phyloP scores from a whole-genome alignment of 1,140 invertebrate species.

The Papilio aristodemus region DNA sequence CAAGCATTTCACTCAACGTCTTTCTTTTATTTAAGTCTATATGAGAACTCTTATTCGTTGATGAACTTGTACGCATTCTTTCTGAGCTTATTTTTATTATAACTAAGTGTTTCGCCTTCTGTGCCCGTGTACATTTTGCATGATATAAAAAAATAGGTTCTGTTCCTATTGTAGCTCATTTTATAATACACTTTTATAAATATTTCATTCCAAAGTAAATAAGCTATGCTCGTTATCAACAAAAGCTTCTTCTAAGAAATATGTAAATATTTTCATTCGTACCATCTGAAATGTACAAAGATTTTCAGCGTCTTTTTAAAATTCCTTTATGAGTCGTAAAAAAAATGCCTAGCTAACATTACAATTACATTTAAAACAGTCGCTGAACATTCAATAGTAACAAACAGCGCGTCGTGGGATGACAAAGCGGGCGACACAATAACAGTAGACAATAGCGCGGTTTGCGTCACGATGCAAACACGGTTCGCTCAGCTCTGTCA shows the following conservation, averaged over 20 bases:
- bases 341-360: slow-evolving; percentile 24
- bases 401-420: slow-evolving; percentile 48
- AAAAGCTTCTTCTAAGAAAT: slow-evolving; percentile 15
- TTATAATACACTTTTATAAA: not conserved
- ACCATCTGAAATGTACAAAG: slow-evolving; percentile 21
- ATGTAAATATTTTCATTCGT: slow-evolving; percentile 16
- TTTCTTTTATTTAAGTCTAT: slow-evolving; percentile 1
- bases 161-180: too few species aligned
- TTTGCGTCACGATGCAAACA: slow-evolving; percentile 49
- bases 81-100: too few species aligned
- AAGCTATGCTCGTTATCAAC: not conserved
- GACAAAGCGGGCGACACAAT: slow-evolving; percentile 55
- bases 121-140: too few species aligned
- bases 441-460: slow-evolving; percentile 51
- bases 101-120: too few species aligned
- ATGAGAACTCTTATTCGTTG: too few species aligned
- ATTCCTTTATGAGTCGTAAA: slow-evolving; percentile 1
- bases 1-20: slow-evolving; percentile 4
- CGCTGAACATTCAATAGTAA: slow-evolving; percentile 54
- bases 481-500: slow-evolving; percentile 54
- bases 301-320: slow-evolving; percentile 26
- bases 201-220: not conserved
- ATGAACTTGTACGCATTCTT: too few species aligned
- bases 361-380: slow-evolving; percentile 34
- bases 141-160: too few species aligned